Evolutionary conservation across 2,113 vertebrate species (phyloP), one percentile per base, ranked within the genome.

Genomic region (Siniperca chuatsi): DNA sequence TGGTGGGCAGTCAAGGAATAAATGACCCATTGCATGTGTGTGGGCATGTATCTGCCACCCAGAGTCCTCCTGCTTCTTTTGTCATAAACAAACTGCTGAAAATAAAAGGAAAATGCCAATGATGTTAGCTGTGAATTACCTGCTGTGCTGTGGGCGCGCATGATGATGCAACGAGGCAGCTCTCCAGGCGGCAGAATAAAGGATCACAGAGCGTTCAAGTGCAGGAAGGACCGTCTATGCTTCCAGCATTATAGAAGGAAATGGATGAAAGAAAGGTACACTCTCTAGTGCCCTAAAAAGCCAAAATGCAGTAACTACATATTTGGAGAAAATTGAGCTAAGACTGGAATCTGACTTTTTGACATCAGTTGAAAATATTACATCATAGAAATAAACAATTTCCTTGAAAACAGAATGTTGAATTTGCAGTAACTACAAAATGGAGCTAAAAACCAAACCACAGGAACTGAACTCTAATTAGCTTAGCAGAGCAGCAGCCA

Each of bases 41-140:
- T 87, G 68, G 85, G 85, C 42, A 50, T 55, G 77, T 48, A 35
- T 76, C 72, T 77, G 62, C 78, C 50, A 44, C 65, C 40, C 74
- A 11, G 71, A 58, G 68, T 75, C 55, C 66, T 83, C 33, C 79
- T 85, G 82, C 75, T 78, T 42, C 68, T 44, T 79, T 75, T 87
- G 65, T 90, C 44, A 81, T 46, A 75, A 87, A 89, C 76, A 89
- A 78, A 78, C n/a, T 55, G 66, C 68, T 65, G 69, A 82, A 83
- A 87, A 78, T 72, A 81, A 78, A 78, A 79, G 23, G n/a, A 79
- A 85, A 88, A 88, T 74, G 81, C 40, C 87, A 76, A 18, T 18
- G 37, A 16, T 46, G 75, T 55, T 72, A 55, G 87, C 54, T 83
- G 82, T 61, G 72, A 81, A 57, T 87, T 82, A 75, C 79, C 74